Base-by-base conservation (phyloP, 2,797 vertebrate genomes). In the Toxotes lorentzi region DNA sequence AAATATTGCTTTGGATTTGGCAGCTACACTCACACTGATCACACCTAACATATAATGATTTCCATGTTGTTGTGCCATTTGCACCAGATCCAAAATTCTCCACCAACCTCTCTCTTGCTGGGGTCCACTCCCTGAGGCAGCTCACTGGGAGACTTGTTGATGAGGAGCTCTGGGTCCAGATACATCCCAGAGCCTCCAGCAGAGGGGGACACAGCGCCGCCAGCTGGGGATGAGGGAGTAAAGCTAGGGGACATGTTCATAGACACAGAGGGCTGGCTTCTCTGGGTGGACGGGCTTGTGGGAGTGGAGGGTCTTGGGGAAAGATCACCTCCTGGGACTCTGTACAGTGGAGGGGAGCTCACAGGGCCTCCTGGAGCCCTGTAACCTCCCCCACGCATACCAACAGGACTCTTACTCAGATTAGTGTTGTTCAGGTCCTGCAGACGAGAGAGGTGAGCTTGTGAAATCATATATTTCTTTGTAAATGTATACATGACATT, bases 91-190 rank as follows among this genome's bases (percentile, higher is more conserved):
- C 7, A 14, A 10, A 9, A 32, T 27, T 3, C 38, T 43, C 24
- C n/a, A 76, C 93, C 81, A 79, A 97, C 97, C 96, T 98, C 97
- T 90, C 92, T 96, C 74, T 87, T 95, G 53, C 84, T 73, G 64
- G 97, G 95, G 86, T 97, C 95, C 86, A 96, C 95, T 1, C 95
- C 96, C 14, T 92, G 79, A 0, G 96, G 96, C 54, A 96, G 94
- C 7, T 97, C 95, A 8, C 86, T 91, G 23, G 95, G 70, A 0
- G 81, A 63, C 76, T 93, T 96, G 91, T 96, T 93, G 73, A 95
- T 50, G 21, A 97, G 91, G 61, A 95, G 75, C 38, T 92, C 76
- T 0, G 92, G 88, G 68, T 73, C 70, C 59, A 94, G 82, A 53
- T 16, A 69, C n/a, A 0, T 81, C 47, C 51, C 73, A 17, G 68